Evolutionary conservation across 2,797 vertebrate species (phyloP).

Genomic region (Sebastes variabilis): DNA sequence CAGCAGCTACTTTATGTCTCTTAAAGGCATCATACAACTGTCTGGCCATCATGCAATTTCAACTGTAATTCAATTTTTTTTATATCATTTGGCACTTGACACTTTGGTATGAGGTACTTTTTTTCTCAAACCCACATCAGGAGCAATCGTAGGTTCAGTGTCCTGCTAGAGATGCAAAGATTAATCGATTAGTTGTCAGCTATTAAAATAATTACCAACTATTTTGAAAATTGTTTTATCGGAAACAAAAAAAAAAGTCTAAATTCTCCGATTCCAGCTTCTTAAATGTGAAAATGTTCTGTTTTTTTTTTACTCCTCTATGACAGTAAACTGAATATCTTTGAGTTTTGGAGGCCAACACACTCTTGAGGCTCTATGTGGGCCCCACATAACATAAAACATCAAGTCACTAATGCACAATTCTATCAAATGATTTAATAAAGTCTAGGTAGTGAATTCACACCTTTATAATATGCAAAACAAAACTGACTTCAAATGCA

Average conservation of each 20-base stretch:
- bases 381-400: not conserved
- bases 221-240: not conserved
- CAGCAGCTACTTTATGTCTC: conserved; percentile 31
- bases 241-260: not conserved
- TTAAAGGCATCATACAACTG: conserved; percentile 31
- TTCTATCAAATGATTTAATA: not conserved
- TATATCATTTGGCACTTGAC: not conserved
- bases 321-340: no score
- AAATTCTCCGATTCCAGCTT: not conserved
- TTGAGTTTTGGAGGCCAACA: not conserved
- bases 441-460: not conserved
- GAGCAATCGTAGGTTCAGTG: not conserved
- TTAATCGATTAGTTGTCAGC: not conserved
- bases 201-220: no score
- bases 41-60: not conserved
- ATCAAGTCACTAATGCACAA: not conserved
- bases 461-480: not conserved
- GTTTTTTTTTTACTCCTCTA: no score
- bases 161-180: not conserved
- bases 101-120: not conserved
- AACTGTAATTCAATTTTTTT: not conserved
- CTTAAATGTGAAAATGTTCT: not conserved
- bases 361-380: not conserved
- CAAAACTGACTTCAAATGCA: not conserved
- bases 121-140: not conserved